Base-by-base conservation (phyloP, 2,888 invertebrate genomes). In the Drosophila borealis region DNA sequence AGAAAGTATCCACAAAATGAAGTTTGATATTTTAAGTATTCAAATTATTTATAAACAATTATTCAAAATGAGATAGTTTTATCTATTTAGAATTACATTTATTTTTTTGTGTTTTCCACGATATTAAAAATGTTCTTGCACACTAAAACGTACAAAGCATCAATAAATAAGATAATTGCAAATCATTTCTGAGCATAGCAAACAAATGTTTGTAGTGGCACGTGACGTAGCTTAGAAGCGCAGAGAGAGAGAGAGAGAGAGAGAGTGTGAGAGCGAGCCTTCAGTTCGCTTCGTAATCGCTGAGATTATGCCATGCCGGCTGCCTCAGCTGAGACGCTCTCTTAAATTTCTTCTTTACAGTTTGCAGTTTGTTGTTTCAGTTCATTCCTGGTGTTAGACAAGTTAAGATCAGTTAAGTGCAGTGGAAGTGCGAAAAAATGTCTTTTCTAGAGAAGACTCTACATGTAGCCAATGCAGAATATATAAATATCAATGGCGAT, bases 401-500 rank as follows among this genome's bases (percentile, higher is more conserved):
- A n/a, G 45, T 51, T 1, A 25, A 29, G 21, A 59, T 46, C 59
- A 14, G 3, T 6, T 5, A 10, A 36, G 9, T 37, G 2, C 0
- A 4, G 9, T 5, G 1, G 11, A 13, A 37, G 8, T 13, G 9
- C 2, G 6, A 2, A 3, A 11, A 11, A n/a, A 34, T 65, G 66
- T 0, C 4, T 0, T 41, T 3, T 10, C 13, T 67, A 6, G 67
- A 66, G 9, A n/a, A 17, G 8, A 5, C 0, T 6, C 13, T 68
- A 14, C 9, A 57, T 2, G 6, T 0, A 6, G 6, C n/a, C 0
- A 59, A 29, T 9, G 11, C 17, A 17, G 4, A 21, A 0, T 54
- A 53, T 41, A 78, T 79, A 10, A 81, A 81, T 45, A 81, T 79
- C n/a, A 36, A 76, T 3, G 3, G 2, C 3, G 14, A 62, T 3